Evolutionary conservation across 2,113 vertebrate genomes (phyloP), one percentile per base, ranked within the genome.

Genomic region (Indicator maculatus): DNA sequence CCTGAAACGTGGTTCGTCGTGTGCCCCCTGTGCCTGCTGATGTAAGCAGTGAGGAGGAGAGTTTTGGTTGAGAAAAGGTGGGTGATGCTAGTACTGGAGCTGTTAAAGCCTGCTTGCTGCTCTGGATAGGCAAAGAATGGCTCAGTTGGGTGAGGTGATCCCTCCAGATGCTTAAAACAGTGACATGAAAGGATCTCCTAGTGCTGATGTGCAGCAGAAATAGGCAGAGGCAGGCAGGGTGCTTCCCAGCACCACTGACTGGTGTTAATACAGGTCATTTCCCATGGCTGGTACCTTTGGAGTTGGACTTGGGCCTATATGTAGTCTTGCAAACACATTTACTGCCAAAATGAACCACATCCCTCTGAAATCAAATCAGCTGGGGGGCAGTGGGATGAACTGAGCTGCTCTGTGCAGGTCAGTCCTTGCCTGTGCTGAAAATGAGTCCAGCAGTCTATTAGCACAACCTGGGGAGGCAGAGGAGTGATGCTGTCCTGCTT

Each of bases 231-330:
- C 28, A 23, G 61, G 36, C 50, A 47, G 56, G 33, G 23, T 66
- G 66, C 66, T 72, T 59, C 38, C 16, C 0, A 6, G 38, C 28
- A 20, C 55, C 28, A 0, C 3, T 28, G 28, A 8, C 33, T 36
- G 3, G 0, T 1, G 2, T 9, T 6, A 1, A 1, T 8, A 30
- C 24, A 5, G 56, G 27, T 50, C 1, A 1, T 14, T 56, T 45
- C 61, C 44, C 0, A 0, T 4, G 47, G 11, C 9, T 31, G 2
- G 4, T 81, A 50, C 10, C 2, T 2, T 52, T 60, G 16, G 38
- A 2, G 60, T 78, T 44, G 47, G 7, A 0, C 27, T 87, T 6
- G 2, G 67, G 30, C 5, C 47, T 23, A 2, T 3, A 6, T 0
- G 2, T 38, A 5, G 21, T 21, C 63, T 47, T 10, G 21, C 56